Percentiles rank a stretch among this genome's conserved stretches.
phyloP scores from a whole-genome alignment of 2,113 vertebrate species.

The Glareola pratincola region DNA sequence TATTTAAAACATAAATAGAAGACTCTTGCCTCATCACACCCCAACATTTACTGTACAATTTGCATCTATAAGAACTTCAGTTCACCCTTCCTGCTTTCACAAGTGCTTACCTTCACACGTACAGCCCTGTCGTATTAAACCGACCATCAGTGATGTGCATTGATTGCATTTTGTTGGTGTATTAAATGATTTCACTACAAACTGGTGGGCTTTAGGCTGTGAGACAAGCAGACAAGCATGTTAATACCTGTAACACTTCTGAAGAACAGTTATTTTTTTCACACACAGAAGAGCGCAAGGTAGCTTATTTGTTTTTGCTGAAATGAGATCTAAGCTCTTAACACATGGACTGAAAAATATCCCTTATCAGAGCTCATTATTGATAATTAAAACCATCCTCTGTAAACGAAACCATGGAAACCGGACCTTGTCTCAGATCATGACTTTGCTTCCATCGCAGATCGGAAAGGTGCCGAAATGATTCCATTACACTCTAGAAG shows the following conservation, averaged over 20 bases:
- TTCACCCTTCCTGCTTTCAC: not conserved
- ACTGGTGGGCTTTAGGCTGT: conserved; percentile 97
- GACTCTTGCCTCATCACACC: not conserved
- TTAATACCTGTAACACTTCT: not conserved
- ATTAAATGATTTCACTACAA: conserved; percentile 93
- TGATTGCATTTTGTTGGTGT: conserved; percentile 95
- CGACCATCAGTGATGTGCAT: conserved; percentile 97
- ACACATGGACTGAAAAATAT: not conserved
- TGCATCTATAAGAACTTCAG: not conserved
- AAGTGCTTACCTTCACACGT: conserved; percentile 90
- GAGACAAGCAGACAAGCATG: not conserved
- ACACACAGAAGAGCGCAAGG: not conserved
- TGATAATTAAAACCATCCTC: not conserved
- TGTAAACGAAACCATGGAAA: not conserved
- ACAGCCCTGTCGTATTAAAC: conserved; percentile 97
- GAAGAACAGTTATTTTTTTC: not conserved
- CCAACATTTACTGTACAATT: not conserved
- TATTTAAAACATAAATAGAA: not conserved
- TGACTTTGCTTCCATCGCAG: not conserved
- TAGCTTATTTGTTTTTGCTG: not conserved
- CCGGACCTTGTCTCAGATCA: not conserved
- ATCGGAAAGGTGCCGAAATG: not conserved
- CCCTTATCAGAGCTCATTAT: not conserved
- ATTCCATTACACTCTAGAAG: not conserved
- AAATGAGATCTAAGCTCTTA: not conserved